Conservation (phyloP, 2,888 invertebrate species). For the Drosophila flavopinicola region DNA sequence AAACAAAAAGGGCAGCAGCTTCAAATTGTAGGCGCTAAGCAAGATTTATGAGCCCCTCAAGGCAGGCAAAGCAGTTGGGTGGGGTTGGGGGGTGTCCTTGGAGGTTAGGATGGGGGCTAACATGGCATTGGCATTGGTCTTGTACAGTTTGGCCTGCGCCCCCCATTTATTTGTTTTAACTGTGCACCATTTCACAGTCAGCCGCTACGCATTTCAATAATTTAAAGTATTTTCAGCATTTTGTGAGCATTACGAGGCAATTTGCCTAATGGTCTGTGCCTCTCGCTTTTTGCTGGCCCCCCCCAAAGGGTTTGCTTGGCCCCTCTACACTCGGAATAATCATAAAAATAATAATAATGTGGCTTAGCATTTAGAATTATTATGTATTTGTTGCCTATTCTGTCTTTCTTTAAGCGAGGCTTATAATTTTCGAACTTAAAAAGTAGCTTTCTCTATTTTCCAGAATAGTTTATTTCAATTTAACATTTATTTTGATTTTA, state of each 20-base stretch:
- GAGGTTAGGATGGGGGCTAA: slow-evolving; percentile 1
- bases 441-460: too few relatives aligned
- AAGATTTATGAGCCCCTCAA: slow-evolving; percentile 73
- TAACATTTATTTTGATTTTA: too few relatives aligned
- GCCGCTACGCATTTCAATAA: slow-evolving; percentile 70
- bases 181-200: slow-evolving; percentile 46
- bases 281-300: neutral
- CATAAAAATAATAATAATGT: too few relatives aligned
- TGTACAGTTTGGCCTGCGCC: slow-evolving; percentile 43
- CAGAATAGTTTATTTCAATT: too few relatives aligned
- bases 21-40: slow-evolving; percentile 58
- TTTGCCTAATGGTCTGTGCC: slow-evolving; percentile 68
- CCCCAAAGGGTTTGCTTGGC: slow-evolving; percentile 28
- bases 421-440: too few relatives aligned
- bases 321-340: neutral
- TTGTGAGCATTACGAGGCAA: slow-evolving; percentile 59
- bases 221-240: slow-evolving; percentile 66
- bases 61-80: slow-evolving; percentile 6
- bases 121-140: slow-evolving; percentile 60
- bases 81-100: neutral
- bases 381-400: too few relatives aligned
- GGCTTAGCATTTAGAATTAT: too few relatives aligned
- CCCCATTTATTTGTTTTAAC: slow-evolving; percentile 64
- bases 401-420: too few relatives aligned
- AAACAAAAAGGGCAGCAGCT: slow-evolving; percentile 29